These are phyloP conservation scores for Leptopilina boulardi DNA, from an alignment of 1,140 invertebrate species.

Conservation along the genomic window DNA sequence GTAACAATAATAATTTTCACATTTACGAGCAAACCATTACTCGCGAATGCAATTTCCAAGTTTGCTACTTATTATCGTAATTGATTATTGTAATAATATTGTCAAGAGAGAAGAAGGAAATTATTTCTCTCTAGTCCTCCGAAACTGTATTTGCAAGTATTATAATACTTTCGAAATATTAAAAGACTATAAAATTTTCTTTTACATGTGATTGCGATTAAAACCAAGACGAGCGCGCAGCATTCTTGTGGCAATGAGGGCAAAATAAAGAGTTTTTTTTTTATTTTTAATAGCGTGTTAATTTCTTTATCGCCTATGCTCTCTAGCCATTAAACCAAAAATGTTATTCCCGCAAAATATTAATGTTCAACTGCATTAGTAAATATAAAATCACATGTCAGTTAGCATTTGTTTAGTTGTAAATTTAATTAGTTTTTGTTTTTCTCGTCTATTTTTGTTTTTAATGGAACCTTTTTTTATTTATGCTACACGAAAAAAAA, in stretches of 20 bases:
- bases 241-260: neutral
- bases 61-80: constrained; percentile 20
- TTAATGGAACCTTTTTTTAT: too few relatives aligned
- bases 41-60: neutral
- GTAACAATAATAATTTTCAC: too few relatives aligned
- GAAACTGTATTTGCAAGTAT: neutral
- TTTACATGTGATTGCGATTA: neutral
- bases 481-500: too few relatives aligned
- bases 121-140: neutral
- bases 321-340: neutral
- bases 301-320: neutral
- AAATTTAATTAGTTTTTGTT: too few relatives aligned
- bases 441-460: too few relatives aligned
- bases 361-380: neutral
- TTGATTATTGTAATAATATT: constrained; percentile 16
- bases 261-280: neutral
- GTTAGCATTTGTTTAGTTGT: too few relatives aligned
- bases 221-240: too few relatives aligned
- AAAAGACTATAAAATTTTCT: constrained; percentile 7
- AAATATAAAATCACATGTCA: neutral
- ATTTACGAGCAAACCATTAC: neutral
- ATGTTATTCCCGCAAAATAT: neutral
- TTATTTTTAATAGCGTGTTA: constrained; percentile 2
- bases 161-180: constrained; percentile 7
- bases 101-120: neutral